Evolutionary conservation across 2,888 invertebrate genomes (phyloP), one percentile per base, ranked within the genome.

Genomic region (Drosophila flavopinicola): DNA sequence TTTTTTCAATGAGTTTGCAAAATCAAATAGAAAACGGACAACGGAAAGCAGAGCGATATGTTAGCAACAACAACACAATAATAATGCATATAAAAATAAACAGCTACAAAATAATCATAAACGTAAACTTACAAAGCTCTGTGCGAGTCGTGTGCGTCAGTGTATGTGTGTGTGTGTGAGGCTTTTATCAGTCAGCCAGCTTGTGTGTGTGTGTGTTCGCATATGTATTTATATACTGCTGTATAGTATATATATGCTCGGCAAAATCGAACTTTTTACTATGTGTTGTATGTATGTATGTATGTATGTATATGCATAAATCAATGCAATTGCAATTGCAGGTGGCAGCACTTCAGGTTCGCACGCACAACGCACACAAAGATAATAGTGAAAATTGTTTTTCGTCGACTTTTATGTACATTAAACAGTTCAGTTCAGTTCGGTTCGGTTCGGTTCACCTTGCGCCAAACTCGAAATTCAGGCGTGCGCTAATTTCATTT

Each of bases 401-500:
- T 84, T 80, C 58, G 60, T 74, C 47, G 65, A 58, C 49, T 73
- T 70, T 75, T 47, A 47, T 71, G 33, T 66, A 66, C 57, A 63
- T 52, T 58, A 56, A 54, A 64, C 58, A 45, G 47, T 49, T 47
- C n/a, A n/a, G n/a, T n/a, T n/a, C n/a, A n/a, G n/a, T n/a, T 59
- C 39, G 32, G 57, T 66, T 66, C 66, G 69, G 45, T 72, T 69
- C 70, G 54, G 70, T 80, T 82, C 71, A 82, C 76, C 83, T 82
- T 82, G 85, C 82, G 69, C 64, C 64, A 82, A 85, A 80, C 80
- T 80, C 76, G 85, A 80, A 78, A 70, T 78, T 80, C 82, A 80
- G 78, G 83, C 82, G 78, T 85, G 82, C 70, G 82, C 82, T 82
- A 78, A 80, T 85, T 82, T 85, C 63, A 69, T 68, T 76, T 78